Base-by-base conservation (phyloP, 2,797 vertebrate genomes). In the Siniperca obscura region DNA sequence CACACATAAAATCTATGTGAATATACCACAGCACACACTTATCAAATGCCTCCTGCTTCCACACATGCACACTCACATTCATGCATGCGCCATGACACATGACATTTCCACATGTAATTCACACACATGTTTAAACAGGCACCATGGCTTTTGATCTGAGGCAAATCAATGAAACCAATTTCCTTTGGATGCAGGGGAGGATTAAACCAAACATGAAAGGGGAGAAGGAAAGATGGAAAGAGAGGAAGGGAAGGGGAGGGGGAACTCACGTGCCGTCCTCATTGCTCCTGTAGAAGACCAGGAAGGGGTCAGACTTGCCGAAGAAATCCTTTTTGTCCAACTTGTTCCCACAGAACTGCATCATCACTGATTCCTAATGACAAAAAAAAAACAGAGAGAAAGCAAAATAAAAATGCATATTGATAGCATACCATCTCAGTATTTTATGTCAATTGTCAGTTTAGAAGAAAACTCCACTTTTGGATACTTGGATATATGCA, bases 241-340 rank as follows among this genome's bases (percentile, higher is more conserved):
- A 56, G 70, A 22, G 13, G 36, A 36, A 57, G 9, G 22, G 40
- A 17, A 5, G 17, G 13, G 34, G 30, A 38, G 8, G 34, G 22
- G 48, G 38, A 34, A 96, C 95, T 95, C 93, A 98, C 97, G 97
- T 97, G 93, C 97, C 94, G 56, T 98, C 97, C 93, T 98, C 97
- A 22, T 98, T 98, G 94, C 97, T 98, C 85, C 97, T 93, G 91
- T 96, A 96, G 94, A 98, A 98, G 50, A 98, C 96, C 76, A 98
- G 94, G 89, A 98, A 98, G 44, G 97, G 97, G 88, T 98, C 97
- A 0, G 97, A 98, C 91, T 98, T 98, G 76, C 97, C 97, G 34
- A 98, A 98, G 93, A 98, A 98, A 92, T 98, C 97, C 89, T 98
- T 98, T 93, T 98, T 98, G 95, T 98, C 97, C 82, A 98, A 86